A percentile compares a stretch with the other conserved stretches of the same genome.
These are phyloP conservation scores for Gnathonemus longibarbis DNA, from an alignment of 2,113 vertebrate genomes.

Conservation along the genomic window DNA sequence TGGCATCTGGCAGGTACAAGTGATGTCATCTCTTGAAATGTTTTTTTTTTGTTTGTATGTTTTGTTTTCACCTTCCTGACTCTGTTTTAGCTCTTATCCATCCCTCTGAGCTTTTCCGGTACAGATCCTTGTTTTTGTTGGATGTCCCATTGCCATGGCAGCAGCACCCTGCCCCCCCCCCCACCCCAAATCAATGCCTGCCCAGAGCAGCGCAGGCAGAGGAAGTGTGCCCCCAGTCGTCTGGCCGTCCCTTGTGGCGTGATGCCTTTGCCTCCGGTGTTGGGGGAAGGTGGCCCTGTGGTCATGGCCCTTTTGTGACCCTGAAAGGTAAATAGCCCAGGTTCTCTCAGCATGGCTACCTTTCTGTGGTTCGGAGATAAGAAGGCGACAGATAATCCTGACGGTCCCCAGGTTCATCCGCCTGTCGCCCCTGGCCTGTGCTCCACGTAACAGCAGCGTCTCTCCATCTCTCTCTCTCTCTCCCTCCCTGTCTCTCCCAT, in stretches of 20 bases:
- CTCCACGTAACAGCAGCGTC: slow-evolving; percentile 33
- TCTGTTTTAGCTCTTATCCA: neutral
- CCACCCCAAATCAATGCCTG: neutral
- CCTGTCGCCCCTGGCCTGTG: slow-evolving; percentile 50
- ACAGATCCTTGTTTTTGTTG: slow-evolving; percentile 40
- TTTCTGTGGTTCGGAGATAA: slow-evolving; percentile 41
- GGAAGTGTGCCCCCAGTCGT: slow-evolving; percentile 32
- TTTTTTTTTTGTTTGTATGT: neutral
- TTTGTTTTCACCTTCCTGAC: neutral
- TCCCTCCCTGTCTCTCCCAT: slow-evolving; percentile 18
- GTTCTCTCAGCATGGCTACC: slow-evolving; percentile 32
- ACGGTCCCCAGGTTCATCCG: slow-evolving; percentile 42
- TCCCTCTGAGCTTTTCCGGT: neutral
- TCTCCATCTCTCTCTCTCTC: slow-evolving; percentile 36
- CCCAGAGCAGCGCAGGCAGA: slow-evolving; percentile 15
- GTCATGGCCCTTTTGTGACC: slow-evolving; percentile 29
- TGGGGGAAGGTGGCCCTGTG: slow-evolving; percentile 14
- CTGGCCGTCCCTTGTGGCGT: slow-evolving; percentile 20
- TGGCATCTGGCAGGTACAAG: neutral
- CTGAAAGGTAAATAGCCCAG: slow-evolving; percentile 29
- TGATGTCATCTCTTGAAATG: neutral
- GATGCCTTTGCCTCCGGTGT: slow-evolving; percentile 17
- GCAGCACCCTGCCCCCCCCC: slow-evolving; percentile 46
- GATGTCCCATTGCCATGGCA: slow-evolving; percentile 61
- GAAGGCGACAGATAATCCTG: slow-evolving; percentile 36